A percentile compares a stretch with the other conserved stretches of the same genome.
These are phyloP conservation scores for Microtus pennsylvanicus DNA, from an alignment of 2,113 vertebrate species.

Conservation along the genomic window DNA sequence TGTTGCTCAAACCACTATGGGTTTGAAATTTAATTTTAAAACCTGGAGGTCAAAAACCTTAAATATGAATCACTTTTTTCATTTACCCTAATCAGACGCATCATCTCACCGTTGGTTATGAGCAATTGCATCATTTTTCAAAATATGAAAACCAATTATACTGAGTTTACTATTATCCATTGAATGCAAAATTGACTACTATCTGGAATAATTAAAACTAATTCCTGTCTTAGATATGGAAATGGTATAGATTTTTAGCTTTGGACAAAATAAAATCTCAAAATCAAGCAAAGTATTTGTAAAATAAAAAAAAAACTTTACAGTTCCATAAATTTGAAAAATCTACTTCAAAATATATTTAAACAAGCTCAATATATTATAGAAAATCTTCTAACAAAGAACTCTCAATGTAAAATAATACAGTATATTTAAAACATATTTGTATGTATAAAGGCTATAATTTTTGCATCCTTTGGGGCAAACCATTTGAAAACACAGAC, in stretches of 20 bases:
- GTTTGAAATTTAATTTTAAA: slow-evolving; percentile 6
- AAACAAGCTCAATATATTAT: slow-evolving; percentile 26
- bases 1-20: not conserved
- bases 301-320: not conserved
- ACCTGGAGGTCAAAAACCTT: not conserved
- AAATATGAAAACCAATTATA: not conserved
- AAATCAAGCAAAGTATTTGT: slow-evolving; percentile 6
- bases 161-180: not conserved
- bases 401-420: too few species aligned
- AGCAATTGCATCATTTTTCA: not conserved
- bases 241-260: slow-evolving; percentile 12
- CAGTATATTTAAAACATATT: not conserved
- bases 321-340: not conserved
- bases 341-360: slow-evolving; percentile 18
- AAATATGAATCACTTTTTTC: not conserved
- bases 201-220: not conserved
- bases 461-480: slow-evolving; percentile 6
- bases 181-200: not conserved
- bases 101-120: not conserved
- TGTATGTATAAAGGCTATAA: not conserved
- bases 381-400: not conserved
- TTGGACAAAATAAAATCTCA: not conserved
- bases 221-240: not conserved
- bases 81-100: not conserved
- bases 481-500: not conserved